Evolutionary conservation across 2,888 invertebrate genomes (phyloP).

Genomic region (Serrognathus titanus): DNA sequence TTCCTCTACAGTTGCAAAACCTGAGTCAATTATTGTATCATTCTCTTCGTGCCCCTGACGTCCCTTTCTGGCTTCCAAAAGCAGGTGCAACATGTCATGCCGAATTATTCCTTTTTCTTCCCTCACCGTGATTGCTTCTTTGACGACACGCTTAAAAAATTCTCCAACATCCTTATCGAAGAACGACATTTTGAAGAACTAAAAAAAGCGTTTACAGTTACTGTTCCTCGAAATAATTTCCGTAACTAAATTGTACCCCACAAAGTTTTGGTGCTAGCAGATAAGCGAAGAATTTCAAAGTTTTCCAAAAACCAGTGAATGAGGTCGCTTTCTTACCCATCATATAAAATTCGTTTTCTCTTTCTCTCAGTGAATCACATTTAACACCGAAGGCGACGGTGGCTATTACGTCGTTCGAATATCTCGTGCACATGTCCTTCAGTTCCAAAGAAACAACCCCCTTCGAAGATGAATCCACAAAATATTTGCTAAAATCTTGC

Average conservation of each 20-base stretch:
- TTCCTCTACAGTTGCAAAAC: slow-evolving; percentile 22
- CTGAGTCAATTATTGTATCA: slow-evolving; percentile 3
- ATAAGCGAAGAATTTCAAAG: neutral
- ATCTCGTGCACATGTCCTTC: slow-evolving; percentile 50
- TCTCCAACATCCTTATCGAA: slow-evolving; percentile 10
- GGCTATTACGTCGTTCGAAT: slow-evolving; percentile 52
- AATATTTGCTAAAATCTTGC: slow-evolving; percentile 22
- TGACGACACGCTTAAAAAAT: slow-evolving; percentile 21
- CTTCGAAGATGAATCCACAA: slow-evolving; percentile 19
- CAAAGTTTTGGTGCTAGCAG: neutral
- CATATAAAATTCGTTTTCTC: slow-evolving; percentile 51
- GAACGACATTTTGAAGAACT: neutral
- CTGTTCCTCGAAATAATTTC: too few species aligned
- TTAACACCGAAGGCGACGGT: slow-evolving; percentile 50
- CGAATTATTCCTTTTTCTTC: slow-evolving; percentile 18
- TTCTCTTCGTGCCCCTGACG: neutral
- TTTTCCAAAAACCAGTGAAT: neutral
- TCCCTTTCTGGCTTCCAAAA: slow-evolving; percentile 18
- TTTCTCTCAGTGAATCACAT: slow-evolving; percentile 52
- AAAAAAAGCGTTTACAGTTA: too few species aligned
- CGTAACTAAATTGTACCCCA: neutral
- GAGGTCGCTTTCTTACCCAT: slow-evolving; percentile 49
- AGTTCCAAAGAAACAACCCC: slow-evolving; percentile 42
- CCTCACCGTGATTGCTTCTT: slow-evolving; percentile 16
- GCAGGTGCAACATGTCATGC: slow-evolving; percentile 16